These are phyloP conservation scores for Thymelicus acteon DNA, from an alignment of 2,888 invertebrate genomes.

Conservation along the genomic window DNA sequence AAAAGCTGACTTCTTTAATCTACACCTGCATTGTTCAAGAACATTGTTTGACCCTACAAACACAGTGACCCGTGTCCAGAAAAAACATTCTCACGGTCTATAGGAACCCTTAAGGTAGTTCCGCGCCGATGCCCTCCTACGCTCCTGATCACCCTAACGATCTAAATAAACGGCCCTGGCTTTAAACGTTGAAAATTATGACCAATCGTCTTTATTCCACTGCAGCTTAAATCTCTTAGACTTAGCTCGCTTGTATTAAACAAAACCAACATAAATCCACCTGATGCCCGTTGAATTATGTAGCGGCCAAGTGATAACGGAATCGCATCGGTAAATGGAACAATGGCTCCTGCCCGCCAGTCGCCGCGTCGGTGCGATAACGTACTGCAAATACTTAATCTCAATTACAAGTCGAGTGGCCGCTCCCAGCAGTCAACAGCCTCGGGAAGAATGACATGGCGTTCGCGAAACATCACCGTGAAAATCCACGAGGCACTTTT, in stretches of 20 bases:
- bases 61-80: slow-evolving; percentile 22
- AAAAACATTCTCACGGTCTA: slow-evolving; percentile 46
- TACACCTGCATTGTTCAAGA: background rate
- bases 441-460: slow-evolving; percentile 15
- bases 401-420: slow-evolving; percentile 21
- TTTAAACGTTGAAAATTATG: slow-evolving; percentile 21
- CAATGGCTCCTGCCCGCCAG: slow-evolving; percentile 32
- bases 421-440: slow-evolving; percentile 30
- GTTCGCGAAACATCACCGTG: slow-evolving; percentile 15
- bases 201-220: background rate
- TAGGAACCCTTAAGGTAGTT: slow-evolving; percentile 53
- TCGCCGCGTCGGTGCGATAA: slow-evolving; percentile 20
- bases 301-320: slow-evolving; percentile 33
- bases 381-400: slow-evolving; percentile 28
- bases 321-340: slow-evolving; percentile 37
- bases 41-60: slow-evolving; percentile 10
- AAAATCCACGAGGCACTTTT: slow-evolving; percentile 15
- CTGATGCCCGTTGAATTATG: slow-evolving; percentile 34
- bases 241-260: slow-evolving; percentile 12
- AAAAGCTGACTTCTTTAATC: no score
- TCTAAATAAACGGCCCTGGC: slow-evolving; percentile 28
- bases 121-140: slow-evolving; percentile 64
- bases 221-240: slow-evolving; percentile 2
- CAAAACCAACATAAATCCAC: slow-evolving; percentile 33
- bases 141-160: slow-evolving; percentile 69